A percentile compares a stretch with the other conserved stretches of the same genome.
Evolutionary conservation across 2,797 vertebrate species (phyloP).

Genomic region (Oryzias dopingdopingensis): DNA sequence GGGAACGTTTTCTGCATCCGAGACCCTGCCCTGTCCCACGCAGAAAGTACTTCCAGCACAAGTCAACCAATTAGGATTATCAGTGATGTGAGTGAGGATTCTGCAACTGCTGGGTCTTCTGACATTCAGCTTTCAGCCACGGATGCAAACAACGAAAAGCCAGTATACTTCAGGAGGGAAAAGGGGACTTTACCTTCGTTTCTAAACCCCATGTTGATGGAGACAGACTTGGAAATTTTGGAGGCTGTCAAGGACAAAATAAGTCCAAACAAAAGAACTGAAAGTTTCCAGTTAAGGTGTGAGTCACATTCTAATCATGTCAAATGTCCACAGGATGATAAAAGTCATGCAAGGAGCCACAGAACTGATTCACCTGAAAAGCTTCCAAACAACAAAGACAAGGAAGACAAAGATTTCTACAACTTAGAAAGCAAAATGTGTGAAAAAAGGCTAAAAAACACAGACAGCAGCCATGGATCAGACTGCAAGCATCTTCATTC

Average conservation of each 20-base stretch:
- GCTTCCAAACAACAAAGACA: slow-evolving; percentile 30
- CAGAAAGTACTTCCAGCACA: slow-evolving; percentile 73
- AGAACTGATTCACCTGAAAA: slow-evolving; percentile 62
- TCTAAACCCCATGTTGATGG: slow-evolving; percentile 87
- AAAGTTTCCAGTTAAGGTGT: slow-evolving; percentile 71
- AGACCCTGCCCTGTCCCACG: slow-evolving; percentile 79
- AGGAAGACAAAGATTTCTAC: slow-evolving; percentile 26
- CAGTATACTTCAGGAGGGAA: slow-evolving; percentile 72
- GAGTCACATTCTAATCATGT: slow-evolving; percentile 63
- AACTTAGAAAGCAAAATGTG: slow-evolving; percentile 58
- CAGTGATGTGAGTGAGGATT: slow-evolving; percentile 88
- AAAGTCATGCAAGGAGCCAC: slow-evolving; percentile 51
- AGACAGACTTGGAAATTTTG: slow-evolving; percentile 77
- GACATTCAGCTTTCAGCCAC: slow-evolving; percentile 54
- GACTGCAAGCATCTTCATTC: slow-evolving; percentile 73
- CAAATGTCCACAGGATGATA: slow-evolving; percentile 58
- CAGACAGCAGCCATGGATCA: slow-evolving; percentile 68
- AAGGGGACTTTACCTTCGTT: slow-evolving; percentile 78
- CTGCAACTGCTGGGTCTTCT: slow-evolving; percentile 59
- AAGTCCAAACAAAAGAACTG: slow-evolving; percentile 66
- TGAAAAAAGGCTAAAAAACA: slow-evolving; percentile 58
- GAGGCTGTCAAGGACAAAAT: slow-evolving; percentile 76
- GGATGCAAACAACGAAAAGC: slow-evolving; percentile 74
- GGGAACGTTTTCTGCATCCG: slow-evolving; percentile 91
- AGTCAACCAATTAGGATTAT: slow-evolving; percentile 92